These are phyloP conservation scores for Genyomyrus donnyi DNA, from an alignment of 2,113 vertebrate genomes.

Conservation along the genomic window DNA sequence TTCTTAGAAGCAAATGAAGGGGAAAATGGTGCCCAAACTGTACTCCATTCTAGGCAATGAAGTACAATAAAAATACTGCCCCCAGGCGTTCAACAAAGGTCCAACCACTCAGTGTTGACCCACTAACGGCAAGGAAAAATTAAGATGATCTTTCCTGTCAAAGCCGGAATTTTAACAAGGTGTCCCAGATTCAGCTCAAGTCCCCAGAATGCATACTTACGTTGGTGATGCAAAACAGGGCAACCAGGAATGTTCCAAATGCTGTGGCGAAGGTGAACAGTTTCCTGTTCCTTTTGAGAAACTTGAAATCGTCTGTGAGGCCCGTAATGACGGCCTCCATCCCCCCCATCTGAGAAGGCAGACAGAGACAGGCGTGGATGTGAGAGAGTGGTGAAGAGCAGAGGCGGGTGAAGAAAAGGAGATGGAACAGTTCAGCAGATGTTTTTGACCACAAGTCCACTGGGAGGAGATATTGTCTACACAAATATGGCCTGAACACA, in stretches of 20 bases:
- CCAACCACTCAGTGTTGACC: not conserved
- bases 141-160: not conserved
- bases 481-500: not conserved
- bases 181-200: not conserved
- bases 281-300: slow-evolving; percentile 87
- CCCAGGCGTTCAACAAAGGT: not conserved
- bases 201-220: slow-evolving; percentile 58
- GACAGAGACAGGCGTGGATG: not conserved
- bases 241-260: slow-evolving; percentile 81
- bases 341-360: slow-evolving; percentile 80
- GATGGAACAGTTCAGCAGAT: not conserved
- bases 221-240: slow-evolving; percentile 86
- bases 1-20: not conserved
- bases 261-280: slow-evolving; percentile 81
- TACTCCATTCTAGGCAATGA: not conserved
- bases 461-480: not conserved
- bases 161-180: not conserved
- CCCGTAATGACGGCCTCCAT: slow-evolving; percentile 98
- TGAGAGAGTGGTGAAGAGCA: not conserved
- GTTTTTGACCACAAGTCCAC: not conserved
- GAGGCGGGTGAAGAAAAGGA: not conserved
- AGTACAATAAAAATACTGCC: no score
- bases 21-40: not conserved
- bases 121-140: not conserved
- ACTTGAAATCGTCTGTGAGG: slow-evolving; percentile 85